Evolutionary conservation across 2,797 vertebrate species (phyloP).

Genomic region (Poecile montanus): DNA sequence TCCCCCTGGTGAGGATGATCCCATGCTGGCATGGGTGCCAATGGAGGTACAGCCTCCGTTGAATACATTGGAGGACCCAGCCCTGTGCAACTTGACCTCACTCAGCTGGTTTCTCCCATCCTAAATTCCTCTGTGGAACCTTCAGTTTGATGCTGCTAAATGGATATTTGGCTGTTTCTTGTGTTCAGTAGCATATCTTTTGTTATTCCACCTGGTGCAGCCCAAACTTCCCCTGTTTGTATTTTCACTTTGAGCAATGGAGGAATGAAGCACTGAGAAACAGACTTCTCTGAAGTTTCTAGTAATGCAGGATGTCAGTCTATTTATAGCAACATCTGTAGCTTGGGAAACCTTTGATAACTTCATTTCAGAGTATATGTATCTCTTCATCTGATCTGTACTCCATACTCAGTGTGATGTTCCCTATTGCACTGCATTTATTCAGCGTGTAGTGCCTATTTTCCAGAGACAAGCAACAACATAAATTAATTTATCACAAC

Average conservation of each 20-base stretch:
- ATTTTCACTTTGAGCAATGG: background rate
- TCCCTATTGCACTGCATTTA: background rate
- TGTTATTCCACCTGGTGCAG: background rate
- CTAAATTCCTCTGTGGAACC: background rate
- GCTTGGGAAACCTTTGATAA: background rate
- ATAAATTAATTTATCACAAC: background rate
- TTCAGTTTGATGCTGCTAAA: background rate
- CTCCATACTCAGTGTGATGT: background rate
- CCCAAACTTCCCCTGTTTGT: background rate
- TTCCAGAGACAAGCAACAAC: background rate
- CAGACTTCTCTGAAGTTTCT: background rate
- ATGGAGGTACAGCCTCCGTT: accelerated
- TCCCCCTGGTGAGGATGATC: background rate
- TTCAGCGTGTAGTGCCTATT: background rate
- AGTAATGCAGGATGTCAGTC: background rate
- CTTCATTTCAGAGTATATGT: background rate
- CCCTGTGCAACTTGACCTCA: background rate
- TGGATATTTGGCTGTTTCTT: background rate
- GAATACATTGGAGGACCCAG: background rate
- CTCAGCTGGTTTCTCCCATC: background rate
- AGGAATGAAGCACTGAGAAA: background rate
- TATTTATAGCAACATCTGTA: background rate
- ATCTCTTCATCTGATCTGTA: background rate
- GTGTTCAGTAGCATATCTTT: background rate
- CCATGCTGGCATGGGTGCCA: too few species aligned